Evolutionary conservation across 1,140 invertebrate genomes (phyloP).

Genomic region (Ctenoplectra terminalis): DNA sequence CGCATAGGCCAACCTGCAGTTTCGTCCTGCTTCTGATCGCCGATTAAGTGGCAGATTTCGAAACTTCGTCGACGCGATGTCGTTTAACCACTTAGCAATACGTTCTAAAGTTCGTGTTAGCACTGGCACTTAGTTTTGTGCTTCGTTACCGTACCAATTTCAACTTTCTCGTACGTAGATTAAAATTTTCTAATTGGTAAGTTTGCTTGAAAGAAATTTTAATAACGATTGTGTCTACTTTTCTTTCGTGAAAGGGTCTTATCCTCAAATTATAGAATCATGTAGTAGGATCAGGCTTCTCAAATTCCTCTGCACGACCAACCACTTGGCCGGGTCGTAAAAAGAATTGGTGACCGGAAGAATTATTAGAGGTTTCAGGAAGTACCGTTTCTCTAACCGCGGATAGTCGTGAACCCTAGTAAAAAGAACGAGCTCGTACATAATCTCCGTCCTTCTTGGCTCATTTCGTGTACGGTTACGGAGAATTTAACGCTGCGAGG

Average conservation of each 20-base stretch:
- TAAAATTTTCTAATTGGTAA: background rate
- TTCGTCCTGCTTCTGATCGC: constrained; percentile 46
- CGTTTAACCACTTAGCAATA: constrained; percentile 26
- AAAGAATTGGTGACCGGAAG: background rate
- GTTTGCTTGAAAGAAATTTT: background rate
- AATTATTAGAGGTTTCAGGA: background rate
- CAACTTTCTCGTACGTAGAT: background rate
- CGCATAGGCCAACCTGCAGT: constrained; percentile 44
- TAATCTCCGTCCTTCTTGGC: constrained; percentile 10
- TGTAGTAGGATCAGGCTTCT: background rate
- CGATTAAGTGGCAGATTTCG: constrained; percentile 56
- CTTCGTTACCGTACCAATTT: too few species aligned
- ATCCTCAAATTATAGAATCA: too few species aligned
- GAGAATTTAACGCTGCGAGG: background rate
- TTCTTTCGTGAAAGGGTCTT: too few species aligned
- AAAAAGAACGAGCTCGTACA: background rate
- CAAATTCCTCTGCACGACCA: background rate
- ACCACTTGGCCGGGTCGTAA: background rate
- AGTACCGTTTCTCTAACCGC: background rate
- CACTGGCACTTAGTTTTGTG: too few species aligned
- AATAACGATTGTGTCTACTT: too few species aligned
- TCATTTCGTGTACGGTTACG: background rate
- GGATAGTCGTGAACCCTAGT: background rate
- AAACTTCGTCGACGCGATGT: constrained; percentile 22
- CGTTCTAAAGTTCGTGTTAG: background rate